phyloP scores from a whole-genome alignment of 1,140 invertebrate species.

The Laodelphax striatellus region DNA sequence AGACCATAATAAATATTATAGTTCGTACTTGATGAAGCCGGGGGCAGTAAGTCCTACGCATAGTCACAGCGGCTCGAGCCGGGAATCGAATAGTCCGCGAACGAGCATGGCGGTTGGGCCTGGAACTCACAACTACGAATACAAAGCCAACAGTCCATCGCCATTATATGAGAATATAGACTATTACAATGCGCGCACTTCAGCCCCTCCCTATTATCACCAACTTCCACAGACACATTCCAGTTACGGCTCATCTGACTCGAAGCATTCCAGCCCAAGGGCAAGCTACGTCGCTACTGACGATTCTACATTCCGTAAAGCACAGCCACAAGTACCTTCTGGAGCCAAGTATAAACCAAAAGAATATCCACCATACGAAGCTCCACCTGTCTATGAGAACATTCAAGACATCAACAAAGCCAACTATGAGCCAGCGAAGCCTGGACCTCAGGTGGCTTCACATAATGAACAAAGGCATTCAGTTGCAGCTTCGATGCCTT shows the following conservation, averaged over 20 bases:
- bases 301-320: conserved; percentile 45
- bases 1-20: conserved; percentile 24
- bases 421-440: conserved; percentile 32
- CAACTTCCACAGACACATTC: conserved; percentile 37
- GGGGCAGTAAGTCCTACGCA: conserved; percentile 22
- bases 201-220: conserved; percentile 46
- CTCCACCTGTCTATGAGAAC: conserved; percentile 59
- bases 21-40: conserved; percentile 19
- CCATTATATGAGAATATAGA: conserved; percentile 74
- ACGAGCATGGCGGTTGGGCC: conserved; percentile 32
- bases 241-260: conserved; percentile 37
- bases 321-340: conserved; percentile 55
- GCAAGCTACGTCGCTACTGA: conserved; percentile 31
- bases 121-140: conserved; percentile 15
- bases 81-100: conserved; percentile 49
- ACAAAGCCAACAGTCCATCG: conserved; percentile 31
- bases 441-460: conserved; percentile 36
- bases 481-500: conserved; percentile 25
- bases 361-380: conserved; percentile 40
- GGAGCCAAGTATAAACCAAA: conserved; percentile 39
- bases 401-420: conserved; percentile 41
- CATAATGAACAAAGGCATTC: conserved; percentile 25
- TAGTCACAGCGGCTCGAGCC: conserved; percentile 40
- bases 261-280: conserved; percentile 39
- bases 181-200: conserved; percentile 44